Evolutionary conservation across 2,888 invertebrate genomes (phyloP).

Genomic region (Ormyrus thymus): DNA sequence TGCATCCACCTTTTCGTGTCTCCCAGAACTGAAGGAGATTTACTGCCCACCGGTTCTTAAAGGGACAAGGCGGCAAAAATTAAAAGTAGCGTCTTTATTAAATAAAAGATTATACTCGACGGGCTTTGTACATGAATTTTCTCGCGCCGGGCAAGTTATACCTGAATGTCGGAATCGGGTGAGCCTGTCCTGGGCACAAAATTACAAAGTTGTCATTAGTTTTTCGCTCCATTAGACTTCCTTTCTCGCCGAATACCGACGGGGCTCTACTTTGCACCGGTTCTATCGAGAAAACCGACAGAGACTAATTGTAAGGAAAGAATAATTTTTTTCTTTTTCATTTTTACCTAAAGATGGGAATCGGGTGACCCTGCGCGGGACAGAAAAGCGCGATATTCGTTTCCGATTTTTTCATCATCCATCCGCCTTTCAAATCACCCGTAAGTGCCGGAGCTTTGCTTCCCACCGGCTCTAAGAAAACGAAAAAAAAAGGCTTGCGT

Average conservation of each 20-base stretch:
- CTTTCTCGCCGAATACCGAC: constrained; percentile 76
- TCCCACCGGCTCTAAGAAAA: constrained; percentile 77
- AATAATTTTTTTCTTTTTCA: not conserved
- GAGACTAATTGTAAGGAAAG: not conserved
- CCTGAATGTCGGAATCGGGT: constrained; percentile 84
- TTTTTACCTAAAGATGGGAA: constrained; percentile 78
- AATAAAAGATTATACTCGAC: not conserved
- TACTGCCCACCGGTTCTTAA: constrained; percentile 73
- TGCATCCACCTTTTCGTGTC: constrained; percentile 72
- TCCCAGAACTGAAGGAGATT: constrained; percentile 71
- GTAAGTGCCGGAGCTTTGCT: constrained; percentile 79
- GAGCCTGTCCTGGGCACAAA: constrained; percentile 81
- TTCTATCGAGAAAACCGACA: constrained; percentile 70
- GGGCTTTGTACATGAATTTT: not conserved
- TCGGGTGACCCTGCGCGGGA: constrained; percentile 83
- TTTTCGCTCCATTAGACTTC: constrained; percentile 74
- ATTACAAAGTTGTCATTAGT: constrained; percentile 76
- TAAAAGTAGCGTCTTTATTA: not conserved
- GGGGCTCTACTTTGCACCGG: constrained; percentile 78
- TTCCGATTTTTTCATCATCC: constrained; percentile 67
- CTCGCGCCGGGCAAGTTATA: constrained; percentile 70
- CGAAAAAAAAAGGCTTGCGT: constrained; percentile 61
- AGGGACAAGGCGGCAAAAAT: not conserved
- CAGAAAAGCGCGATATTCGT: constrained; percentile 79
- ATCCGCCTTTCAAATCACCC: constrained; percentile 69